Base-by-base conservation (phyloP, 2,797 vertebrate species). In the Clamator glandarius region DNA sequence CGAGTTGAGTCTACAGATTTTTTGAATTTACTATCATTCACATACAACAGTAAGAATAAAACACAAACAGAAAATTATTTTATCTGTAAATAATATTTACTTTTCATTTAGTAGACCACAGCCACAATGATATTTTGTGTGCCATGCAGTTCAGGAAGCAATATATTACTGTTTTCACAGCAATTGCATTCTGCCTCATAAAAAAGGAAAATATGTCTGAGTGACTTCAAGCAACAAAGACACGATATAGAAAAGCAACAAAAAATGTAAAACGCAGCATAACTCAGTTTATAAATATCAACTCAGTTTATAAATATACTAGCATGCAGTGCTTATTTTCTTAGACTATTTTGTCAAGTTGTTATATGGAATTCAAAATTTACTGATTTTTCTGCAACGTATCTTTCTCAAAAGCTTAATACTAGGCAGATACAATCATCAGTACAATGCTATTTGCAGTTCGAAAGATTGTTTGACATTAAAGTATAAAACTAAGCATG, bases 391-490 rank as follows among this genome's bases (percentile, higher is more conserved):
- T 90, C 78, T 44, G 31, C 26, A 72, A 41, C 7, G 6, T 90
- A 21, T 68, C 36, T 87, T 95, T 92, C 68, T 68, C 18, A 87
- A 84, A 89, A 79, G 14, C n/a, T 82, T 89, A 77, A 85, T 69
- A 57, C 41, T 55, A 81, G 54, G 42, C 59, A 90, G 55, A 77
- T 94, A 28, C 13, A 85, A 91, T 77, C 46, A 61, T 33, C 29
- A 29, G 11, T 92, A 31, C 69, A 92, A 44, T 81, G 11, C 36
- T 90, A 23, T 92, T 89, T 88, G 66, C 55, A n/a, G 28, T 90
- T 89, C 85, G 66, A 93, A 88, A 90, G 24, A n/a, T 89, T 90
- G 36, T 36, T 89, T 93, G 57, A 61, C 8, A 17, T 84, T 86
- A 75, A 92, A 90, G 46, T 80, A 84, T 87, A 63, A 95, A 90